These are phyloP conservation scores for Ornithoptera priamus DNA, from an alignment of 2,888 invertebrate genomes.

Conservation along the genomic window DNA sequence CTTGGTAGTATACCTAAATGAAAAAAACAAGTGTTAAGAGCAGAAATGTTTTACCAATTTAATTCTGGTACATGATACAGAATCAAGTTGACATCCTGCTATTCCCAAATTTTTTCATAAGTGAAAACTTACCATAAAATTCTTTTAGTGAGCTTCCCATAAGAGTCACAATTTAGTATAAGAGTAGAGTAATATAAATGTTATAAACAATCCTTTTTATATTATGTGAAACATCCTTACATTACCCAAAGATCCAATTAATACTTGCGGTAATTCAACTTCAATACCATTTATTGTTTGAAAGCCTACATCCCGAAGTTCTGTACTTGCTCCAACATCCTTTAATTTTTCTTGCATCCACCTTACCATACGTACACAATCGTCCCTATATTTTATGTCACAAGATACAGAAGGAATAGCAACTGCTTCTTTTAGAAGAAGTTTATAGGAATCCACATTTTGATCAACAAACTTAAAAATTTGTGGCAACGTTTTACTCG, in stretches of 20 bases:
- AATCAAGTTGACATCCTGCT: no score
- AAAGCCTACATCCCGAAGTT: slow-evolving; percentile 87
- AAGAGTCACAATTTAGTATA: neutral
- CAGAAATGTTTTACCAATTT: no score
- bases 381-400: slow-evolving; percentile 89
- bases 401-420: slow-evolving; percentile 97
- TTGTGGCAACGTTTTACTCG: slow-evolving; percentile 61
- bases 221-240: slow-evolving; percentile 51
- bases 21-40: no score
- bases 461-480: slow-evolving; percentile 87
- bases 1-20: no score
- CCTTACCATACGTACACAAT: slow-evolving; percentile 91
- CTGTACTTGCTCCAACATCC: slow-evolving; percentile 84
- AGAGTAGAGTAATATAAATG: neutral
- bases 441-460: slow-evolving; percentile 87
- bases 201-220: neutral
- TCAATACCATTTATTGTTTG: slow-evolving; percentile 86
- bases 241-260: slow-evolving; percentile 89
- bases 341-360: slow-evolving; percentile 87
- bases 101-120: no score
- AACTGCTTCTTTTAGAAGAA: slow-evolving; percentile 90
- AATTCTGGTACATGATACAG: no score
- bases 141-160: neutral
- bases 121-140: no score
- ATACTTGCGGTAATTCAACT: slow-evolving; percentile 91